Evolutionary conservation across 2,888 invertebrate genomes (phyloP).

Genomic region (Clepsis dumicolana): DNA sequence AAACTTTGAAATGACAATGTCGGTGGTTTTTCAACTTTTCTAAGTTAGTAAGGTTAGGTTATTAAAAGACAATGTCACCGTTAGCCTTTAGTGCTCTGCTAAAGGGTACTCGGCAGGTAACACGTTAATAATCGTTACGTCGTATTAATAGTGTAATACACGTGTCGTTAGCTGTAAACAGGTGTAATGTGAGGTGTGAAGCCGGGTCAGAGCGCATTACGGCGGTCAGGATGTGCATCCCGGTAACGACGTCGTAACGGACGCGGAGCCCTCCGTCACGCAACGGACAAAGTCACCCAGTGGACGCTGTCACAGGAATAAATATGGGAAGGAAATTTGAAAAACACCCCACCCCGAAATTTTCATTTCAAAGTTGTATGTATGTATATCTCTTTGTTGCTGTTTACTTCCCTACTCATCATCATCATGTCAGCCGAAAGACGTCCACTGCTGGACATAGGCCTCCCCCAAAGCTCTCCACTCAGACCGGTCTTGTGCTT

Average conservation of each 20-base stretch:
- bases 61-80: neutral
- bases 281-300: neutral
- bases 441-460: no score
- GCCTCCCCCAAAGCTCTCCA: no score
- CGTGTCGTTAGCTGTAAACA: neutral
- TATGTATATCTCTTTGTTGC: no score
- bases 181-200: neutral
- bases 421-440: no score
- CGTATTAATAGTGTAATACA: neutral
- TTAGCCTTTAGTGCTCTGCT: neutral
- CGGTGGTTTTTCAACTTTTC: no score
- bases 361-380: no score
- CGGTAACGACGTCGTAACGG: constrained; percentile 36
- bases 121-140: neutral
- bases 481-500: no score
- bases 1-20: no score
- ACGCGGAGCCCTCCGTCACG: neutral
- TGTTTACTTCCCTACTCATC: no score
- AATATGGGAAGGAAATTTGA: no score
- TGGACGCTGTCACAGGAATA: neutral
- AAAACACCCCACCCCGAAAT: no score
- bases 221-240: constrained; percentile 12
- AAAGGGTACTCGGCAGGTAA: neutral
- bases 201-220: constrained; percentile 17
- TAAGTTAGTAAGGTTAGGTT: no score